phyloP scores from a whole-genome alignment of 2,797 vertebrate genomes.

The Picus viridis region DNA sequence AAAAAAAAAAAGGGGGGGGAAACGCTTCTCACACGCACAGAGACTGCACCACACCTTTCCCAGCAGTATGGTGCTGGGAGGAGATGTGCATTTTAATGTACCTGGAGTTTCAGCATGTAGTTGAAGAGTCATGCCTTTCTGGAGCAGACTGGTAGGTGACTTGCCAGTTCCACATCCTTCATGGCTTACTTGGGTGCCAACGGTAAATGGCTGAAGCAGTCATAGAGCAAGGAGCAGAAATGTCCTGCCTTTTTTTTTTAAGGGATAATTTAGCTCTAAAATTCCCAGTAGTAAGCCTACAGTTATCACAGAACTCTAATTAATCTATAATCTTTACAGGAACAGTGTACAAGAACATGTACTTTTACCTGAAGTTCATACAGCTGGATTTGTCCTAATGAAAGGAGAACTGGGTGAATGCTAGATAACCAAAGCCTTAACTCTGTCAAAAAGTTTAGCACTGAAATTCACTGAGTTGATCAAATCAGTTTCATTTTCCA shows the following conservation, averaged over 20 bases:
- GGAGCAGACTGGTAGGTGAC: neutral
- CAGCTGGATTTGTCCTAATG: neutral
- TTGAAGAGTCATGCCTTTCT: neutral
- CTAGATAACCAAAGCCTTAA: neutral
- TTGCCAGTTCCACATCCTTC: neutral
- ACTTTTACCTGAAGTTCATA: neutral
- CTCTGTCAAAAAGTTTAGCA: neutral
- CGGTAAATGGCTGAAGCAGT: neutral
- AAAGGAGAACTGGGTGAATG: neutral
- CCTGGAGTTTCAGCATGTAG: neutral
- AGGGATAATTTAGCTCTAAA: neutral
- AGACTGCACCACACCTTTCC: conserved; percentile 45
- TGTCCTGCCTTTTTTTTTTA: rapidly evolving
- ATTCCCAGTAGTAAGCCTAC: neutral
- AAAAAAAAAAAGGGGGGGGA: too few species aligned
- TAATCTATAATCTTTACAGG: conserved; percentile 48
- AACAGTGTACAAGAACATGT: neutral
- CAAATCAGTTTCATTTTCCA: neutral
- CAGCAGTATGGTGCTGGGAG: conserved; percentile 5
- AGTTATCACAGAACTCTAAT: conserved; percentile 30
- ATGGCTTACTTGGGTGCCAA: neutral
- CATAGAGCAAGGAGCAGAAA: neutral
- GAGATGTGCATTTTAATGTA: neutral
- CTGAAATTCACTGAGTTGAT: neutral
- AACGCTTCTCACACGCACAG: neutral